These are phyloP conservation scores for Chondrilla cf. caribensis DNA, from an alignment of 37 sponge, comb jelly and placozoan genomes.

Conservation along the genomic window DNA sequence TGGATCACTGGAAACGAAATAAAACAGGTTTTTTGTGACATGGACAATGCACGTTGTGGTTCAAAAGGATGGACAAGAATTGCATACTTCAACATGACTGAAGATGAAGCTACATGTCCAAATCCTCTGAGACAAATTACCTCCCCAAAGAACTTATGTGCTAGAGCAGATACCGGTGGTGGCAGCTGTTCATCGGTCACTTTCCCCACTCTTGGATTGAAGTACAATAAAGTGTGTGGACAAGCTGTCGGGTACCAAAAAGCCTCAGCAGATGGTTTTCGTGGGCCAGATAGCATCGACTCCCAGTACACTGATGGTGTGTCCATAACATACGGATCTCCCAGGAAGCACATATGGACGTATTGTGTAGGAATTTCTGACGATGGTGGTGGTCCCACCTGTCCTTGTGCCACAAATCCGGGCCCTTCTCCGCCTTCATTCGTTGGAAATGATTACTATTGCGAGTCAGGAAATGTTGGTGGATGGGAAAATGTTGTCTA, in stretches of 20 bases:
- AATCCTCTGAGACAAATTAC: not conserved
- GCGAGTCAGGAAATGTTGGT: slow-evolving; percentile 11
- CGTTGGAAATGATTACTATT: slow-evolving; percentile 4
- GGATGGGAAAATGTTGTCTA: not conserved
- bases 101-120: not conserved
- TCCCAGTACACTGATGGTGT: not conserved
- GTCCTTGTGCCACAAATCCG: slow-evolving; percentile 3
- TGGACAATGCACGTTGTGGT: not conserved
- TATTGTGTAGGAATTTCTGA: slow-evolving; percentile 16
- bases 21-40: not conserved
- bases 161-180: not conserved
- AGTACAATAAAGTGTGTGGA: slow-evolving; percentile 15
- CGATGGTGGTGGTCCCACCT: not conserved
- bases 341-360: slow-evolving; percentile 10
- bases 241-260: slow-evolving; percentile 16
- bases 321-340: slow-evolving; percentile 14
- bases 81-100: slow-evolving; percentile 12
- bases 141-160: slow-evolving; percentile 3
- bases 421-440: not conserved
- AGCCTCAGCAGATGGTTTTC: not conserved
- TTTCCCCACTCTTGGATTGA: not conserved
- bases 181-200: not conserved
- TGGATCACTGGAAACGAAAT: not conserved
- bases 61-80: slow-evolving; percentile 11
- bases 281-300: not conserved